Evolutionary conservation across 2,797 vertebrate species (phyloP), one percentile per base, ranked within the genome.

Genomic region (Malurus leucopterus): DNA sequence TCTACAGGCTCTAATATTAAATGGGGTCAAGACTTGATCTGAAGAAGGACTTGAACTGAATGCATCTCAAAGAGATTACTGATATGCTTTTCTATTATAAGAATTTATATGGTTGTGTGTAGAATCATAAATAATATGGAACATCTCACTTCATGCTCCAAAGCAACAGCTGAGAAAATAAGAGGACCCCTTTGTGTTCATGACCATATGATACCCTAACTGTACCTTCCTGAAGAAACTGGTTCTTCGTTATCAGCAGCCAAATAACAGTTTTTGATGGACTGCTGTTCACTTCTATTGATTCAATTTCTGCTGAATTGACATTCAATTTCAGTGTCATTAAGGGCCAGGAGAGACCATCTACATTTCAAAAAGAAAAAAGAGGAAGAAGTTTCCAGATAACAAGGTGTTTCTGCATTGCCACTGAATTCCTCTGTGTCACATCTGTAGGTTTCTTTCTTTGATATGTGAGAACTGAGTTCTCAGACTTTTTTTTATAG

Each of bases 401-500:
- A 36, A 74, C 63, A 75, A 43, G 3, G 2, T 50, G 8, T 13
- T 63, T 70, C 51, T 80, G 13, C 32, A 29, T 65, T 55, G 8
- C 21, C 41, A 44, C n/a, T 63, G 34, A 62, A 57, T 87, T 76
- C n/a, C 13, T 55, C 8, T 67, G 49, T 47, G 49, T 47, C n/a
- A 30, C 6, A 26, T 40, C 12, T 63, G 9, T n/a, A 73, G 15
- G 18, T 43, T 43, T 62, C 49, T 79, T 64, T 64, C 59, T 69
- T 70, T 54, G 41, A 10, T 40, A 40, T 67, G 50, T 0, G 1
- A 87, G 50, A 73, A 43, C 29, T 63, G 65, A 90, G 65, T 91
- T 89, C 79, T 90, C 84, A 92, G 80, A 86, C 15, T 36, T 84
- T 32, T 88, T 94, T 94, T 94, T 95, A 75, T 38, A 96, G 83